Base-by-base conservation (phyloP, 2,113 vertebrate species). In the Ictidomys tridecemlineatus region DNA sequence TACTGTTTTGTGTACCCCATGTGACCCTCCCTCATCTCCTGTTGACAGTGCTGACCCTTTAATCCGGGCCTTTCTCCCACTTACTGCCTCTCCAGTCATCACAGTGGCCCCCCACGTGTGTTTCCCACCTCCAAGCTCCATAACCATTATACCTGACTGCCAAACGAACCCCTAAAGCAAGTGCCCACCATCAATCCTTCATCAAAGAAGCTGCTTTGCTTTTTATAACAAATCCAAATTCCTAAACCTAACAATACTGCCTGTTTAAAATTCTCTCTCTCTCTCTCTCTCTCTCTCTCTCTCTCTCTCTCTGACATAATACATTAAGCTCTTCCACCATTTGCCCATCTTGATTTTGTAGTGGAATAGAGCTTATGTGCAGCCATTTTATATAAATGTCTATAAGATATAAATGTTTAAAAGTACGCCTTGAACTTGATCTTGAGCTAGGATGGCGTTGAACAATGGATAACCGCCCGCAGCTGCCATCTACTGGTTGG, bases 151-250 rank as follows among this genome's bases (percentile, higher is more conserved):
- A 14, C 53, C 91, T 51, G 51, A 26, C 14, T 42, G 51, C 51
- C 30, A 77, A 82, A 73, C 0, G 24, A 83, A 61, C 30, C 24
- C 61, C 34, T 28, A 65, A 94, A 69, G 74, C 13, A 30, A 26
- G 26, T 73, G 9, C 4, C 48, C 58, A 61, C 24, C 48, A 30
- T n/a, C 39, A 39, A 32, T 37, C 24, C 65, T n/a, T 74, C 67
- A 24, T 85, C 79, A 42, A 88, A 95, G 84, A 94, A 82, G n/a
- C 51, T 78, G 10, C 67, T 42, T 92, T 65, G 45, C 84, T 67
- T 92, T 92, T 82, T 65, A 37, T 86, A 76, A 87, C 18, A 87
- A 96, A 69, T 77, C 30, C 69, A 85, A 94, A 95, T 8, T 42
- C 39, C 39, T 69, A 16, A 91, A 12, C 30, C 80, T 94, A 39